A percentile compares a stretch with the other conserved stretches of the same genome.
Evolutionary conservation across 2,797 vertebrate genomes (phyloP).

Genomic region (Ceryle rudis): DNA sequence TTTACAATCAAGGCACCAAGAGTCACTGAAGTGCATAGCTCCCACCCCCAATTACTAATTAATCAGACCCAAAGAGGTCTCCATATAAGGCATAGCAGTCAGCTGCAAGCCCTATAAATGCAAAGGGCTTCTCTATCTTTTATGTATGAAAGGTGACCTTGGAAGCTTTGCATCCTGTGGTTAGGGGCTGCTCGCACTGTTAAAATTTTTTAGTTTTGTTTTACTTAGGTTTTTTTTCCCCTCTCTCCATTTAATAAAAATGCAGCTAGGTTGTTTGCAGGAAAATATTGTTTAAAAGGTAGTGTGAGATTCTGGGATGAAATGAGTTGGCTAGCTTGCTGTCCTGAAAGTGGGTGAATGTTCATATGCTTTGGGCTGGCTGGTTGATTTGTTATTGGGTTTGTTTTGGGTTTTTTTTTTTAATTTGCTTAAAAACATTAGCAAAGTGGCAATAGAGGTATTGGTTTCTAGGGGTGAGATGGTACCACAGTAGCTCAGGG

Average conservation of each 20-base stretch:
- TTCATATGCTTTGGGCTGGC: background rate
- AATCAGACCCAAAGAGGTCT: constrained; percentile 80
- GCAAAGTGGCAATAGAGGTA: background rate
- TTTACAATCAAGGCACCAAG: constrained; percentile 78
- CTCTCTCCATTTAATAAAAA: background rate
- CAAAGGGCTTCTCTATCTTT: constrained; percentile 8
- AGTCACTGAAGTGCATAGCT: constrained; percentile 78
- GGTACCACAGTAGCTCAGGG: background rate
- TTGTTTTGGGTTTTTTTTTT: background rate
- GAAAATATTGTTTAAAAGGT: constrained; percentile 13
- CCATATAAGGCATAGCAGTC: constrained; percentile 61
- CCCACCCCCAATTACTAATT: constrained; percentile 80
- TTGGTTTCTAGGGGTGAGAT: background rate
- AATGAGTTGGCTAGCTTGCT: background rate
- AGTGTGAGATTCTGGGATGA: background rate
- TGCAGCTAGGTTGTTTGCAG: background rate
- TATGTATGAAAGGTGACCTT: constrained; percentile 40
- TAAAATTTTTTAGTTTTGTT: background rate
- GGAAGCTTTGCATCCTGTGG: background rate
- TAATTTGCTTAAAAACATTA: background rate
- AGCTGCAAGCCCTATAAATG: constrained; percentile 50
- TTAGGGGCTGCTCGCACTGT: background rate
- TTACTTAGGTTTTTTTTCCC: background rate
- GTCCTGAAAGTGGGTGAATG: background rate
- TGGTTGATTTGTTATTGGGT: background rate